phyloP scores from a whole-genome alignment of 1,140 invertebrate species.

The Zaprionus africanus region DNA sequence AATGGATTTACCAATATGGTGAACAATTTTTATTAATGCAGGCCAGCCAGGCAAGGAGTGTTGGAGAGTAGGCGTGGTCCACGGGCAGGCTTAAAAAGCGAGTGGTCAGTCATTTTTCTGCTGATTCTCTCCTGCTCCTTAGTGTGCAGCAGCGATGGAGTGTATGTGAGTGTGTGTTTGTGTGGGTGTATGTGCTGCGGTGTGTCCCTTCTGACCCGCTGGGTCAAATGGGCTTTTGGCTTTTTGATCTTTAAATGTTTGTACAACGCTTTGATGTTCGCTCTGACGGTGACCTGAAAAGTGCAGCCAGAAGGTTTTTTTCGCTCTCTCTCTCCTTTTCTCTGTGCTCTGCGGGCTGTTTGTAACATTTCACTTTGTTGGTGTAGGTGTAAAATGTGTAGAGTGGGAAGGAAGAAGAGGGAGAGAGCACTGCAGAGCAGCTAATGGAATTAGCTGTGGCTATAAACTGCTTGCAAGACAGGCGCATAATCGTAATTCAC shows the following conservation, averaged over 20 bases:
- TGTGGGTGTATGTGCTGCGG: constrained; percentile 18
- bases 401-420: background rate
- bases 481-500: background rate
- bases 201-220: constrained; percentile 44
- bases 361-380: background rate
- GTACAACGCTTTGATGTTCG: constrained; percentile 74
- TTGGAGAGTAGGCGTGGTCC: background rate
- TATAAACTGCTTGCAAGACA: background rate
- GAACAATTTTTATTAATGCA: constrained; percentile 82
- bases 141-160: constrained; percentile 3
- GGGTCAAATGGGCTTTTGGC: constrained; percentile 74
- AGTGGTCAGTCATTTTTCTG: constrained; percentile 48
- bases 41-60: constrained; percentile 35
- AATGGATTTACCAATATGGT: constrained; percentile 84
- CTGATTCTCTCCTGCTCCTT: constrained; percentile 6
- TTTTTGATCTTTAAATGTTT: constrained; percentile 83
- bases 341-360: background rate
- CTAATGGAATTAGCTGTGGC: constrained; percentile 21
- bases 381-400: background rate
- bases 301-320: constrained; percentile 18
- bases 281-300: constrained; percentile 50
- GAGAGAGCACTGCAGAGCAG: background rate
- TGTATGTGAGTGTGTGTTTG: constrained; percentile 10
- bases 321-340: constrained; percentile 29
- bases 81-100: constrained; percentile 25